Evolutionary conservation across 2,888 invertebrate species (phyloP), one percentile per base, ranked within the genome.

Genomic region (Steinernema hermaphroditum): DNA sequence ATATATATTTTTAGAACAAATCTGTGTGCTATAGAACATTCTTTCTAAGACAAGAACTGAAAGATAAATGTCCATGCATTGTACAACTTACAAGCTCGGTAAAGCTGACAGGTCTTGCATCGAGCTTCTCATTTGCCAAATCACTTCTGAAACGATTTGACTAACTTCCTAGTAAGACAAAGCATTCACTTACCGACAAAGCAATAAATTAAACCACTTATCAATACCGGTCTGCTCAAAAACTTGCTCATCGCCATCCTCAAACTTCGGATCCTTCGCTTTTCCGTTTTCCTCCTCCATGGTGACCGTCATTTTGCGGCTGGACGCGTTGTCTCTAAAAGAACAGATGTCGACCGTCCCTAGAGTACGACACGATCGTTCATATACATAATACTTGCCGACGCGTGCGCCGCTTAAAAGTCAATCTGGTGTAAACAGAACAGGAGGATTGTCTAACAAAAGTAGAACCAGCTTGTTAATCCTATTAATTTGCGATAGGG

Each of bases 91-190:
- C 71, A 22, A 71, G 37, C 14, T 71, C 2, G 14, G 24, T 22
- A n/a, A 72, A 72, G 8, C 44, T 22, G n/a, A 72, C 69, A 14
- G 72, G 72, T 29, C 24, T 27, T 1, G 72, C 72, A n/a, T 72
- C 72, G 14, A 72, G 49, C 32, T 68, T 62, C 34, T 72, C 68
- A 32, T 69, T n/a, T 8, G 34, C 72, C 69, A 72, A 41, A 22
- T 72, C 72, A 8, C 2, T 1, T 24, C 54, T 54, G 27, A 27
- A 54, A 54, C 12, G 24, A 2, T 27, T 37, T 8, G 37, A 6
- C 22, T 27, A 8, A 8, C 6, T 12, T 2, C 6, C 14, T 27
- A 12, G 12, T 12, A 6, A 49, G 19, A 19, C 49, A 19, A 9
- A 49, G 6, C 9, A 6, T 6, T 6, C 22, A 54, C 54, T 22